Percentiles rank a stretch among this genome's conserved stretches.
phyloP scores from a whole-genome alignment of 1,140 invertebrate genomes.

The Cryptotermes secundus region DNA sequence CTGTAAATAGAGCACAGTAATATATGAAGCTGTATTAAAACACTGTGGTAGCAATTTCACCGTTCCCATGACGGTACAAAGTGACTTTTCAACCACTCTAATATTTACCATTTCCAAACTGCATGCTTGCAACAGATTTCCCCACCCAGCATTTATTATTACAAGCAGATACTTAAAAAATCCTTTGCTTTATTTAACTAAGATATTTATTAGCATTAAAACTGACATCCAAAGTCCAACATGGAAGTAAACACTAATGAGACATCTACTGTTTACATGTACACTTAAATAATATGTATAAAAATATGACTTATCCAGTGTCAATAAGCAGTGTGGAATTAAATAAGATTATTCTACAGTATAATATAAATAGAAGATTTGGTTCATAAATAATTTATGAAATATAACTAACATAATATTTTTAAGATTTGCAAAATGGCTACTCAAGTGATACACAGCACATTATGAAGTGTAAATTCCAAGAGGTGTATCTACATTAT shows the following conservation, averaged over 20 bases:
- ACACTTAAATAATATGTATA: not conserved
- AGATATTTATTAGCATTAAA: not conserved
- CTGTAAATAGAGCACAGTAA: too few species aligned
- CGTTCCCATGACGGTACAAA: too few species aligned
- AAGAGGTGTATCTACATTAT: not conserved
- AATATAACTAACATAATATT: not conserved
- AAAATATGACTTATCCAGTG: not conserved
- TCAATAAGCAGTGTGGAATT: not conserved
- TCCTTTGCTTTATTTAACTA: not conserved
- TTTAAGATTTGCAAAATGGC: not conserved
- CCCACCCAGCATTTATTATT: too few species aligned
- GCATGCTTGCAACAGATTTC: too few species aligned
- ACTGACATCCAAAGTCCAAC: not conserved
- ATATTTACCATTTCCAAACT: too few species aligned
- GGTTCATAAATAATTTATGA: not conserved
- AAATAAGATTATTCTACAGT: not conserved
- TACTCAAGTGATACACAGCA: not conserved
- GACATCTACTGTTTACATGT: not conserved
- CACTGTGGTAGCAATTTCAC: too few species aligned
- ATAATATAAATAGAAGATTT: not conserved
- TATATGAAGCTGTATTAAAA: too few species aligned
- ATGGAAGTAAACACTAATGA: not conserved
- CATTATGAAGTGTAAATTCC: not conserved
- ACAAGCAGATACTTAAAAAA: too few species aligned
- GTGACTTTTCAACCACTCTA: too few species aligned